These are phyloP conservation scores for Myotis vivesi DNA, from an alignment of 2,797 vertebrate genomes.

Conservation along the genomic window DNA sequence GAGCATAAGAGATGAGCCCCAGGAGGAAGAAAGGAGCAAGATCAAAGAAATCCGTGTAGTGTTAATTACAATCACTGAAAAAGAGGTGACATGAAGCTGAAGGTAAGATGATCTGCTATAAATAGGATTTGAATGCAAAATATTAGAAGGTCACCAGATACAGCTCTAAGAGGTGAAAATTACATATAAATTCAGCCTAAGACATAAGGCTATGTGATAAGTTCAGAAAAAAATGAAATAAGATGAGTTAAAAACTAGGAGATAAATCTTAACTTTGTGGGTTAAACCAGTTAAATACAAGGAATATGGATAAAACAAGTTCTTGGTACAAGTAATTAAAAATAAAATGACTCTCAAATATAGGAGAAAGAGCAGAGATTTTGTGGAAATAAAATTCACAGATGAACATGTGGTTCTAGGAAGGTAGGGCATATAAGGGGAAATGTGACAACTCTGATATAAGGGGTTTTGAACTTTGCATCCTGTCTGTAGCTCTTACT, in stretches of 20 bases:
- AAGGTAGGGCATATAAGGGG: neutral
- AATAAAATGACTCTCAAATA: neutral
- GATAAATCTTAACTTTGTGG: neutral
- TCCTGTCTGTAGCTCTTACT: neutral
- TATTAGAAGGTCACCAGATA: slow-evolving; percentile 67
- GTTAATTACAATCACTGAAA: slow-evolving; percentile 55
- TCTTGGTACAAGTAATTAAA: neutral
- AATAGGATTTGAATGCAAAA: slow-evolving; percentile 39
- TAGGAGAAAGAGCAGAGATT: neutral
- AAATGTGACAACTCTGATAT: neutral
- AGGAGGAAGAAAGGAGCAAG: slow-evolving; percentile 9
- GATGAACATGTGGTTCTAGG: neutral
- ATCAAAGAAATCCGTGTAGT: slow-evolving; percentile 50
- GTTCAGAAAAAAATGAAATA: slow-evolving; percentile 10
- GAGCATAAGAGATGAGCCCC: slow-evolving; percentile 18
- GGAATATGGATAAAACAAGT: neutral
- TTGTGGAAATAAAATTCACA: neutral
- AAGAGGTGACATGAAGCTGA: slow-evolving; percentile 18
- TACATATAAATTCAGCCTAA: slow-evolving; percentile 37
- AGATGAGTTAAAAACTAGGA: slow-evolving; percentile 24
- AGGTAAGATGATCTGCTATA: slow-evolving; percentile 18
- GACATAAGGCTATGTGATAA: slow-evolving; percentile 41
- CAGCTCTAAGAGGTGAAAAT: slow-evolving; percentile 51
- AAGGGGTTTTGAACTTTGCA: neutral
- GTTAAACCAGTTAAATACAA: slow-evolving; percentile 26